phyloP scores from a whole-genome alignment of 2,888 invertebrate genomes.

The Metopia argyrocephala region DNA sequence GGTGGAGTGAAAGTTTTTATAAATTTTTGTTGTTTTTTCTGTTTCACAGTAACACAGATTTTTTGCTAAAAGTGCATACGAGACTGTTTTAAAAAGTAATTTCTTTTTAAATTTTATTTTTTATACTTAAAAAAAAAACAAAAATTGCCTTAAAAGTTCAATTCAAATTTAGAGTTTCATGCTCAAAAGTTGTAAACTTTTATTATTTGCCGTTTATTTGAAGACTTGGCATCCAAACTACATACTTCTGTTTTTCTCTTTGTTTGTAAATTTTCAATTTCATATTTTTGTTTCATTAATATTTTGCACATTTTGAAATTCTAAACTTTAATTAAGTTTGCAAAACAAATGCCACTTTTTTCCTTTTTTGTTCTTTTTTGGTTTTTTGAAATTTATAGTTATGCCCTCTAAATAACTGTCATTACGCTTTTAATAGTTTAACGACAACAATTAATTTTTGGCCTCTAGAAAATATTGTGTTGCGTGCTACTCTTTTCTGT shows the following conservation, averaged over 20 bases:
- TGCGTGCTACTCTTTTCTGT: not conserved
- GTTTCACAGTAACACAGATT: conserved; percentile 32
- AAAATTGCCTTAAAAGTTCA: too few relatives aligned
- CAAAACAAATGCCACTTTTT: conserved; percentile 17
- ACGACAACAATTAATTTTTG: conserved; percentile 24
- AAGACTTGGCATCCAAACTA: too few relatives aligned
- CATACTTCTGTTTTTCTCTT: not conserved
- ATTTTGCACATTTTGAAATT: conserved; percentile 15
- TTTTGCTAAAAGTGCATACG: not conserved
- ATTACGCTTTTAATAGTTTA: conserved; percentile 52
- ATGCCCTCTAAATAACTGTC: conserved; percentile 45
- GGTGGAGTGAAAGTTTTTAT: conserved; percentile 29
- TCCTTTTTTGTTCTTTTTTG: too few relatives aligned
- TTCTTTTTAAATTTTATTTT: not conserved
- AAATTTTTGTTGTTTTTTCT: too few relatives aligned
- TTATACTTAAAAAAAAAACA: not conserved
- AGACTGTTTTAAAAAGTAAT: not conserved
- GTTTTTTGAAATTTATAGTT: too few relatives aligned
- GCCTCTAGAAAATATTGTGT: conserved; percentile 8
- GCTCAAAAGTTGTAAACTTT: too few relatives aligned
- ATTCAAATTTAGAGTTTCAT: too few relatives aligned
- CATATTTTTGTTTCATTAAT: not conserved
- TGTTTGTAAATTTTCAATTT: not conserved
- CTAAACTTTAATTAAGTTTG: conserved; percentile 39
- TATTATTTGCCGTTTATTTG: too few relatives aligned